These are phyloP conservation scores for Drosophila willistoni DNA, from an alignment of 1,140 invertebrate species.

Conservation along the genomic window DNA sequence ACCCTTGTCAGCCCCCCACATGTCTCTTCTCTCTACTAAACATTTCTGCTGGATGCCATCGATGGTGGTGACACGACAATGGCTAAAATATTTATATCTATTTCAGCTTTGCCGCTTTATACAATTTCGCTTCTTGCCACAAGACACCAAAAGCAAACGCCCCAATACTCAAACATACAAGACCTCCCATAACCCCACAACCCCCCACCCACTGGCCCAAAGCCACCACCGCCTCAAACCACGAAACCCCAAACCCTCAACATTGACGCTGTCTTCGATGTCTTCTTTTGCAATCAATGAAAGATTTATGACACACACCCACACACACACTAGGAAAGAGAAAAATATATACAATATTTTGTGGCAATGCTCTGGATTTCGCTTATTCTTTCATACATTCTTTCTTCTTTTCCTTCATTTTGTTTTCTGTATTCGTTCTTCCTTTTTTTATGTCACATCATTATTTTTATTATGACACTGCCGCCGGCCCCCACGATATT, in stretches of 20 bases:
- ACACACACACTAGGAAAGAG: slow-evolving; percentile 30
- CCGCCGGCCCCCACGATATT: slow-evolving; percentile 35
- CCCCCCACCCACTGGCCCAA: background rate
- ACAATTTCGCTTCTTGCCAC: slow-evolving; percentile 60
- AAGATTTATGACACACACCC: slow-evolving; percentile 72
- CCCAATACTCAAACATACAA: background rate
- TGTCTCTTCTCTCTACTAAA: too few relatives aligned
- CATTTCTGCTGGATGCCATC: background rate
- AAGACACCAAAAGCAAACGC: slow-evolving; percentile 25
- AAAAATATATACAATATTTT: slow-evolving; percentile 41
- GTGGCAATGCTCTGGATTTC: slow-evolving; percentile 9
- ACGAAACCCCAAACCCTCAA: slow-evolving; percentile 27
- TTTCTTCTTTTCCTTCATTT: slow-evolving; percentile 15
- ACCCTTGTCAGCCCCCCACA: background rate
- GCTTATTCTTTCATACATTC: slow-evolving; percentile 4
- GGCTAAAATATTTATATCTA: slow-evolving; percentile 74
- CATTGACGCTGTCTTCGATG: slow-evolving; percentile 64
- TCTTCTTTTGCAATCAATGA: slow-evolving; percentile 80
- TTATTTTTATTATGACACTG: slow-evolving; percentile 78
- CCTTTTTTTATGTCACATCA: slow-evolving; percentile 74
- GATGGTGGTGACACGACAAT: slow-evolving; percentile 33
- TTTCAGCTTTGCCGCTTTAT: slow-evolving; percentile 67
- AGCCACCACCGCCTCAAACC: background rate
- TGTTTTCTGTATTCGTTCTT: slow-evolving; percentile 20
- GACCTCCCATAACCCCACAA: background rate